These are phyloP conservation scores for Eupithecia subfuscata DNA, from an alignment of 2,888 invertebrate species.

Conservation along the genomic window DNA sequence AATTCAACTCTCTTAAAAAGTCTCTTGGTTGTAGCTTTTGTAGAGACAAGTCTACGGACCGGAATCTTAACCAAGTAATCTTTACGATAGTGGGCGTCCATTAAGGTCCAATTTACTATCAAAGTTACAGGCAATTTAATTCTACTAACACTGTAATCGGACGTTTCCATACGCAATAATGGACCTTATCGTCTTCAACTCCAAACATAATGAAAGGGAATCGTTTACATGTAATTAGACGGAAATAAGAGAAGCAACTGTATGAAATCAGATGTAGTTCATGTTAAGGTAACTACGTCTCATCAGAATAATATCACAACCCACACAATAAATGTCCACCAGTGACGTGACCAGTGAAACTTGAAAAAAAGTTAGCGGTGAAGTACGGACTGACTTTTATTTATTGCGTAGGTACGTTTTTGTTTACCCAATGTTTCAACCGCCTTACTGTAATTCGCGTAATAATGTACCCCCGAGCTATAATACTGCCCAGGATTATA, in stretches of 20 bases:
- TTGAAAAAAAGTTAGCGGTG: neutral
- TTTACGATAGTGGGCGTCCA: neutral
- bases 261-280: neutral
- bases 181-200: constrained; percentile 37
- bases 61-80: neutral
- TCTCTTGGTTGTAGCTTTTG: neutral
- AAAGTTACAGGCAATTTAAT: constrained; percentile 13
- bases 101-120: constrained; percentile 2
- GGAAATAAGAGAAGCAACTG: neutral
- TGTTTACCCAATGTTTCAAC: neutral
- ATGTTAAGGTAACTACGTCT: neutral
- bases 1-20: neutral
- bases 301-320: neutral
- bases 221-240: constrained; percentile 59
- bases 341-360: neutral
- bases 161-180: constrained; percentile 13
- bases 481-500: no score
- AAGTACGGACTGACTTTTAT: neutral
- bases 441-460: neutral
- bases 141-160: neutral
- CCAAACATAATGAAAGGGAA: constrained; percentile 51
- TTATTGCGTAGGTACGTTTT: neutral
- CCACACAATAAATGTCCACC: neutral
- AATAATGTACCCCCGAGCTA: neutral
- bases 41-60: neutral